phyloP scores from a whole-genome alignment of 1,140 invertebrate species.

The Drosophila cardini region DNA sequence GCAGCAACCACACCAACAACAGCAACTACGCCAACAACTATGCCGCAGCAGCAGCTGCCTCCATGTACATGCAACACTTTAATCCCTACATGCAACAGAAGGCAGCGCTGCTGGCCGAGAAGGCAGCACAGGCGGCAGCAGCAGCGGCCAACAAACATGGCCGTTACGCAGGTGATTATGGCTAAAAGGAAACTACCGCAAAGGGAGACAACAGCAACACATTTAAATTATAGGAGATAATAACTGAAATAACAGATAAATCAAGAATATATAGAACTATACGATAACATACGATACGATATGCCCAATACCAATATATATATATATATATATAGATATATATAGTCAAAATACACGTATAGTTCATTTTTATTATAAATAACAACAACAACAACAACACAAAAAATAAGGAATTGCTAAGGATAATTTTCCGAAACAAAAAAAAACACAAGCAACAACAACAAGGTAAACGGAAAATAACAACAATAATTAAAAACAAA shows the following conservation, averaged over 20 bases:
- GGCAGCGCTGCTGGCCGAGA: constrained; percentile 68
- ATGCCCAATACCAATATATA: constrained; percentile 30
- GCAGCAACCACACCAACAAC: constrained; percentile 42
- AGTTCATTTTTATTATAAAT: constrained; percentile 52
- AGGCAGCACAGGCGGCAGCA: constrained; percentile 64
- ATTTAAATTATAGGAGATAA: constrained; percentile 8
- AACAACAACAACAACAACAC: no score
- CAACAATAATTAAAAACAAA: constrained; percentile 76
- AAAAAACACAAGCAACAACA: constrained; percentile 52
- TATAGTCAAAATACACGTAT: constrained; percentile 42
- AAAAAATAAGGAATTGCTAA: constrained; percentile 66
- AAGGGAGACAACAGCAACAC: constrained; percentile 6
- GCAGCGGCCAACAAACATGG: constrained; percentile 64
- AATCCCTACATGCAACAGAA: constrained; percentile 79
- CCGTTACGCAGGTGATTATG: constrained; percentile 71
- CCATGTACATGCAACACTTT: constrained; percentile 80
- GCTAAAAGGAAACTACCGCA: constrained; percentile 46
- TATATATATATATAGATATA: constrained; percentile 50
- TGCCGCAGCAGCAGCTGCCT: constrained; percentile 69
- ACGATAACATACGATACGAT: not conserved
- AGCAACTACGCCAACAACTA: constrained; percentile 70
- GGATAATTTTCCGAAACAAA: constrained; percentile 64
- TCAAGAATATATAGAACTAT: constrained; percentile 38
- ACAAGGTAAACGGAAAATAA: constrained; percentile 72
- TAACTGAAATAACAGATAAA: not conserved